Evolutionary conservation across 2,113 vertebrate species (phyloP).

Genomic region (Pelmatolapia mariae): DNA sequence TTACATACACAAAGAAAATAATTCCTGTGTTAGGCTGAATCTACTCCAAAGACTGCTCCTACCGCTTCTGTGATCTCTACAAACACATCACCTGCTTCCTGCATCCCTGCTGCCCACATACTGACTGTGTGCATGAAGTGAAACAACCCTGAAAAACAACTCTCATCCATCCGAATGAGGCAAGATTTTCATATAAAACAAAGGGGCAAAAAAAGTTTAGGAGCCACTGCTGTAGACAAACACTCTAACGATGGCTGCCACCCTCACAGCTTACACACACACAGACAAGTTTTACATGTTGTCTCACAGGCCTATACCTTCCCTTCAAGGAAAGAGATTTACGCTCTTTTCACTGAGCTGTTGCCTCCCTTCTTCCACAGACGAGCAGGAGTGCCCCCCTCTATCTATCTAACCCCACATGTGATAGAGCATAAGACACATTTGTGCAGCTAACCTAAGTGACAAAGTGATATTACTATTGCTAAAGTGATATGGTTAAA

Average conservation of each 20-base stretch:
- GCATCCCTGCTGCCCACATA: rapidly evolving
- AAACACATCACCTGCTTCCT: rapidly evolving
- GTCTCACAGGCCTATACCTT: rapidly evolving
- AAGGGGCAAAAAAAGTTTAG: rapidly evolving
- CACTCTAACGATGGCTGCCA: rapidly evolving
- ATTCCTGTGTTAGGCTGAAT: rapidly evolving
- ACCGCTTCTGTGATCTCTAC: rapidly evolving
- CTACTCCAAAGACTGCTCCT: not conserved
- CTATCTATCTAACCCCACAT: no score
- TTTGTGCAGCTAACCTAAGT: no score
- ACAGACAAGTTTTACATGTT: rapidly evolving
- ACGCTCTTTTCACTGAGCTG: rapidly evolving
- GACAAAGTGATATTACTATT: no score
- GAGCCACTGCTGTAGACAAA: rapidly evolving
- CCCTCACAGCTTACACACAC: rapidly evolving
- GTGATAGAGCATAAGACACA: no score
- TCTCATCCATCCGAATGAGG: rapidly evolving
- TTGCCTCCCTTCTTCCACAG: no score
- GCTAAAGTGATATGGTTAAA: no score
- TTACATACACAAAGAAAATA: rapidly evolving
- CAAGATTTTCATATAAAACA: not conserved
- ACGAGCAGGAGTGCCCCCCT: no score
- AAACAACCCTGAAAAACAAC: rapidly evolving
- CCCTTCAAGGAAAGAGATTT: rapidly evolving
- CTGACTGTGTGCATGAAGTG: rapidly evolving